phyloP scores from a whole-genome alignment of 2,888 invertebrate species.

The Drosophila niveifrons region DNA sequence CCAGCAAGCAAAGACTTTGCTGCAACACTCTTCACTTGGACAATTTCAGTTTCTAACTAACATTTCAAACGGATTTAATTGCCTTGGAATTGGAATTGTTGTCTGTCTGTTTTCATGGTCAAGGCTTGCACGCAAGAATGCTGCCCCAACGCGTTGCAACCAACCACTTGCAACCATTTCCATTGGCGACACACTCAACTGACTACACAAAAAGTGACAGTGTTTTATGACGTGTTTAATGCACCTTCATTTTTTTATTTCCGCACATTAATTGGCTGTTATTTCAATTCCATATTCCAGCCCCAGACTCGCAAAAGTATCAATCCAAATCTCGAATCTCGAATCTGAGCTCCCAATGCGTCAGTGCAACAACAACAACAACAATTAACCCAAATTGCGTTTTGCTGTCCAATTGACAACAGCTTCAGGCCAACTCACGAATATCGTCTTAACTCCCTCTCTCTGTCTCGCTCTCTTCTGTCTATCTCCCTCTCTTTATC shows the following conservation, averaged over 20 bases:
- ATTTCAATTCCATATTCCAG: background rate
- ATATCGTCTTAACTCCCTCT: conserved; percentile 50
- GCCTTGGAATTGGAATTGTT: conserved; percentile 54
- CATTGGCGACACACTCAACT: conserved; percentile 22
- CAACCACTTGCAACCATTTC: conserved; percentile 25
- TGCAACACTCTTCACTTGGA: conserved; percentile 12
- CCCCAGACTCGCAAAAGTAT: background rate
- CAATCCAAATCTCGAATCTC: background rate
- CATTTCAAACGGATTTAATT: conserved; percentile 65
- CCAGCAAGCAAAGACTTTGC: conserved; percentile 25
- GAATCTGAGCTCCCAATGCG: conserved; percentile 40
- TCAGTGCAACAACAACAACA: conserved; percentile 64
- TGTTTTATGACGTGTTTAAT: conserved; percentile 63
- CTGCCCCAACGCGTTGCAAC: conserved; percentile 30
- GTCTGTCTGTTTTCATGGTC: conserved; percentile 70
- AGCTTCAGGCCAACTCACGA: conserved; percentile 68
- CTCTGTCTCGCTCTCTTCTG: background rate
- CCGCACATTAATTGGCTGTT: conserved; percentile 67
- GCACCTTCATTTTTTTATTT: conserved; percentile 33
- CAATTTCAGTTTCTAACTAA: conserved; percentile 74
- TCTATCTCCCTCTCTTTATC: background rate
- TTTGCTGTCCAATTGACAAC: conserved; percentile 43
- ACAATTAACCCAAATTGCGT: conserved; percentile 75
- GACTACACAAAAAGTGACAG: conserved; percentile 68
- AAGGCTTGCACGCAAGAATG: conserved; percentile 73